phyloP scores from a whole-genome alignment of 2,888 invertebrate species.

The Alentia gelatinosa region DNA sequence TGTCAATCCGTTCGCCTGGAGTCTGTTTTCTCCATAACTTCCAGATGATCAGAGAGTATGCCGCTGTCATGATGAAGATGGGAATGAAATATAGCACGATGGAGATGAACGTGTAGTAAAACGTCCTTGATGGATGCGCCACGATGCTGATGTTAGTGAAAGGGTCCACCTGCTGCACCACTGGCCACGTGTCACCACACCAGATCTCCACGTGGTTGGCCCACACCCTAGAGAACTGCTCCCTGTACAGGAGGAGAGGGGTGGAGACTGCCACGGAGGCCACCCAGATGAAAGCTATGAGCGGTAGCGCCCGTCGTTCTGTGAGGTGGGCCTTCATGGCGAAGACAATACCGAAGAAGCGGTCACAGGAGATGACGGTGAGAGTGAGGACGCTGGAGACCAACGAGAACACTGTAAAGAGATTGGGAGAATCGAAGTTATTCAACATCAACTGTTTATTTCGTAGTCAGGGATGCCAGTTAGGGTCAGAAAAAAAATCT shows the following conservation, averaged over 20 bases:
- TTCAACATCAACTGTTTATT: not conserved
- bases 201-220: constrained; percentile 88
- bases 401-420: constrained; percentile 85
- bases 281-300: constrained; percentile 87
- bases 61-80: constrained; percentile 87
- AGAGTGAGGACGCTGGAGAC: constrained; percentile 89
- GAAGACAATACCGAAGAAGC: constrained; percentile 89
- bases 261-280: constrained; percentile 84
- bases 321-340: constrained; percentile 87
- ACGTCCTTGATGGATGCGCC: constrained; percentile 82
- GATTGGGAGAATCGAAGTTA: not conserved
- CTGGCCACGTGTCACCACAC: constrained; percentile 85
- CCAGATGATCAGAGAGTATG: constrained; percentile 85
- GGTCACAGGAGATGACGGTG: constrained; percentile 90
- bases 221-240: constrained; percentile 87
- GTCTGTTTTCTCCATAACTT: constrained; percentile 83
- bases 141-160: constrained; percentile 57
- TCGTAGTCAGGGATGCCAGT: too few species aligned
- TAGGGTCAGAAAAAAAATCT: too few species aligned
- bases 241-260: constrained; percentile 79
- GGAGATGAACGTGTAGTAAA: constrained; percentile 90
- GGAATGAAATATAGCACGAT: constrained; percentile 90
- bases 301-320: constrained; percentile 81
- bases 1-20: constrained; percentile 79
- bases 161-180: constrained; percentile 57